Evolutionary conservation across 2,888 invertebrate genomes (phyloP), one percentile per base, ranked within the genome.

Genomic region (Agonopterix arenella): DNA sequence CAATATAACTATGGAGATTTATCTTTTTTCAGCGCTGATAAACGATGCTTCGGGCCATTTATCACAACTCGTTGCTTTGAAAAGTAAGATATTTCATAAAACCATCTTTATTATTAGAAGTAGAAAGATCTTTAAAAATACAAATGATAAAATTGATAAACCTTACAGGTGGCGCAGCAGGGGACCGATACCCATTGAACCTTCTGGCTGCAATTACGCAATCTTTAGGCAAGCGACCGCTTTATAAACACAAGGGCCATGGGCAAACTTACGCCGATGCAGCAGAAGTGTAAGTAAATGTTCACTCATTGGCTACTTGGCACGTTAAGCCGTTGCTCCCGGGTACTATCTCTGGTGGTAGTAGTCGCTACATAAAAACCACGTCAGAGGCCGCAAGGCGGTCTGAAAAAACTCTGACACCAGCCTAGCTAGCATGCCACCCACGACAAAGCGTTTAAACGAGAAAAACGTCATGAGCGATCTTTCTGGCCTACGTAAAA

Each of bases 61-160:
- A 28, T 84, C 84, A 1, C 82, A 84, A 55, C 60, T 68, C 4
- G 57, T 74, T 28, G 82, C 83, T 3, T 36, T 82, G 47, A 65
- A 74, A 66, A 84, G 84, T 84, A 68, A 77, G 81, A 61, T 49
- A 13, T 18, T 18, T 18, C 18, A 18, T 18, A 3, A 18, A 18
- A 18, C 18, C 4, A 18, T 4, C 18, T 18, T 18, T 18, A 18
- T 18, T 18, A 18, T 18, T 18, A 2, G 18, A 2, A 18, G 18
- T 18, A 38, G 8, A 38, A 38, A 38, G 38, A 38, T n/a, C 2
- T 5, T 38, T 10, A 7, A 38, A 38, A 37, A 9, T 37, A 37
- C 10, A 10, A 38, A 38, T 38, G 2, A 38, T 13, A 18, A 3
- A 10, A 37, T 2, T 38, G n/a, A 38, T 38, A 18, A 3, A 18